Percentiles rank a stretch among this genome's conserved stretches.
These are phyloP conservation scores for Hipposideros armiger DNA, from an alignment of 2,113 vertebrate species.

Conservation along the genomic window DNA sequence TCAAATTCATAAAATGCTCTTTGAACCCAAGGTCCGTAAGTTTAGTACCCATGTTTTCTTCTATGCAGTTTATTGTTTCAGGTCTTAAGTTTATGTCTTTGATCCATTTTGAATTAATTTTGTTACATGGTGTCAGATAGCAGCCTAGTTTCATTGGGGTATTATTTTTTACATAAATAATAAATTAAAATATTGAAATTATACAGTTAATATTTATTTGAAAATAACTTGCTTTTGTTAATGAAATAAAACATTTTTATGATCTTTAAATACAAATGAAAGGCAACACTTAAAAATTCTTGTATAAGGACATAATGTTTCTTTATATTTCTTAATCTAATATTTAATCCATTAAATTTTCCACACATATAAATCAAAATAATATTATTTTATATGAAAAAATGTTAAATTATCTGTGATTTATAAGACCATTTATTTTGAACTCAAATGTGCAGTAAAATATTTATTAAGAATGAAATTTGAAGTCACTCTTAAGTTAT, in stretches of 20 bases:
- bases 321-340: background rate
- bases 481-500: slow-evolving; percentile 11
- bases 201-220: background rate
- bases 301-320: background rate
- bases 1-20: too few species aligned
- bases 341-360: background rate
- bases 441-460: slow-evolving; percentile 17
- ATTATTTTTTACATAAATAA: background rate
- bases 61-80: too few species aligned
- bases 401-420: slow-evolving; percentile 7
- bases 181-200: background rate
- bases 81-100: too few species aligned
- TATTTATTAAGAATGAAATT: slow-evolving; percentile 18
- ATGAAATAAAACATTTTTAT: background rate
- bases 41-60: too few species aligned
- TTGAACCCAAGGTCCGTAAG: too few species aligned
- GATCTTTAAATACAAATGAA: slow-evolving; percentile 35
- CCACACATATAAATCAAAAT: background rate
- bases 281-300: background rate
- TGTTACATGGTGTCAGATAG: too few species aligned
- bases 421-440: background rate
- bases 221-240: background rate
- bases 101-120: too few species aligned
- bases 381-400: slow-evolving; percentile 27
- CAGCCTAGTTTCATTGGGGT: too few species aligned